Percentiles rank a stretch among this genome's conserved stretches.
Conservation (phyloP, 2,797 vertebrate species). For the Lateolabrax maculatus region DNA sequence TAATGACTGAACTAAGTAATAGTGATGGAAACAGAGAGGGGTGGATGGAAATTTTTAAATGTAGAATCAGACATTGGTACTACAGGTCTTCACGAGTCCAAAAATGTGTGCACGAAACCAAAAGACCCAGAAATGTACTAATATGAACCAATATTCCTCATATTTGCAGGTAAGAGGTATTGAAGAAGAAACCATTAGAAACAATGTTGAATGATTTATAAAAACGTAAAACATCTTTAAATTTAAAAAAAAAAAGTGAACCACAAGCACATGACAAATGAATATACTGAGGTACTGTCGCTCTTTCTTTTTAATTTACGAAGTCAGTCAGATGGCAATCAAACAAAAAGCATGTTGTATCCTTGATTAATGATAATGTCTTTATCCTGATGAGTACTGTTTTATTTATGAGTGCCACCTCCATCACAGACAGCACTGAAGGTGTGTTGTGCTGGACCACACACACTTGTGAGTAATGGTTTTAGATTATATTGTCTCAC, state of each 20-base stretch:
- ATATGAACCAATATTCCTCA: no score
- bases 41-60: neutral
- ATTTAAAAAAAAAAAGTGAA: no score
- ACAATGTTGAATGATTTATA: neutral
- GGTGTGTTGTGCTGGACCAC: constrained; percentile 18
- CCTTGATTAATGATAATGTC: constrained; percentile 40
- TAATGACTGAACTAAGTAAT: no score
- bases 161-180: neutral
- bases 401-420: constrained; percentile 56
- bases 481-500: constrained; percentile 41
- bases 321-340: constrained; percentile 36
- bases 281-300: neutral
- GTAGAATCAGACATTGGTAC: neutral
- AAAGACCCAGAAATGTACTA: no score
- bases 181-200: neutral
- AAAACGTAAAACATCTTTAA: neutral
- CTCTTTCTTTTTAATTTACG: neutral
- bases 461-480: constrained; percentile 35
- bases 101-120: no score
- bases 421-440: constrained; percentile 19
- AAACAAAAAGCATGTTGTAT: constrained; percentile 21
- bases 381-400: constrained; percentile 49
- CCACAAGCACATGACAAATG: no score
- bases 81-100: no score
- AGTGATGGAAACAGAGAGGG: no score